Evolutionary conservation across 2,113 vertebrate genomes (phyloP).

Genomic region (rat (Rattus norvegicus)): GRCr8 NC_086019.1:156117001-156117500

Average conservation of each 20-base stretch:
- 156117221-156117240: conserved; percentile 36
- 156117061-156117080: neutral
- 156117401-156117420: conserved; percentile 26
- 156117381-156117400: conserved; percentile 44
- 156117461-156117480: neutral
- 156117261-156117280: neutral
- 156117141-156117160: neutral
- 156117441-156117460: neutral
- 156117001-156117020: neutral
- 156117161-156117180: conserved; percentile 2
- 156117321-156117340: conserved; percentile 37
- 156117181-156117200: conserved; percentile 1
- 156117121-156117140: neutral
- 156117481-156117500: neutral
- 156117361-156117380: conserved; percentile 43
- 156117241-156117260: conserved; percentile 9
- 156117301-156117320: neutral
- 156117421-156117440: conserved; percentile 40
- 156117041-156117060: neutral
- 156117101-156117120: neutral
- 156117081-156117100: neutral
- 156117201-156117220: conserved; percentile 39
- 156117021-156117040: neutral
- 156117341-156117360: conserved; percentile 19
- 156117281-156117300: neutral